Conservation (phyloP, 2,888 invertebrate genomes). For the Idaea straminata region DNA sequence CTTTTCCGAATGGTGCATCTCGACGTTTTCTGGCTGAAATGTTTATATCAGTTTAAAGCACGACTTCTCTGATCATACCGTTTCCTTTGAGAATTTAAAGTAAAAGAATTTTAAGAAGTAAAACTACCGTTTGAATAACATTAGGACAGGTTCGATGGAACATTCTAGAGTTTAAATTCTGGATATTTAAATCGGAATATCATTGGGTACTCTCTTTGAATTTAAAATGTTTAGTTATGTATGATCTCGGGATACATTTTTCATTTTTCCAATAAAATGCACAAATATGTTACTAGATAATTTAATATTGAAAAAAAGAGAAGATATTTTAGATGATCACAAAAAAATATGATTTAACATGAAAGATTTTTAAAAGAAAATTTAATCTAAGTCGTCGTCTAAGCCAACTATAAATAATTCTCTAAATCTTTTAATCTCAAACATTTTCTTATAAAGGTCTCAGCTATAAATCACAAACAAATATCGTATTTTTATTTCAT, state of each 20-base stretch:
- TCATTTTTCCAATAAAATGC: neutral
- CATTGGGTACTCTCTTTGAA: slow-evolving; percentile 7
- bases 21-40: slow-evolving; percentile 34
- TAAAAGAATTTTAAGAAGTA: slow-evolving; percentile 61
- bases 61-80: slow-evolving; percentile 60
- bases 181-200: slow-evolving; percentile 10
- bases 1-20: slow-evolving; percentile 36
- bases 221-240: neutral
- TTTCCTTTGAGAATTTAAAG: slow-evolving; percentile 46
- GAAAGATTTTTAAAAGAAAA: neutral
- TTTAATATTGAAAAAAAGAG: too few relatives aligned
- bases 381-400: slow-evolving; percentile 11
- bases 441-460: neutral
- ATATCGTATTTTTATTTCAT: slow-evolving; percentile 40
- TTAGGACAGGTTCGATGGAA: slow-evolving; percentile 6
- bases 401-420: neutral
- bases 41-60: slow-evolving; percentile 68
- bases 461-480: slow-evolving; percentile 50
- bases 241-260: neutral
- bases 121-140: slow-evolving; percentile 51
- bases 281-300: neutral
- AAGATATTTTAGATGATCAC: too few relatives aligned
- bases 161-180: slow-evolving; percentile 4
- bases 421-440: neutral
- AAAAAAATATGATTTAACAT: neutral